Evolutionary conservation across 2,797 vertebrate species (phyloP), one percentile per base, ranked within the genome.

Genomic region (Gobionotothen gibberifrons): DNA sequence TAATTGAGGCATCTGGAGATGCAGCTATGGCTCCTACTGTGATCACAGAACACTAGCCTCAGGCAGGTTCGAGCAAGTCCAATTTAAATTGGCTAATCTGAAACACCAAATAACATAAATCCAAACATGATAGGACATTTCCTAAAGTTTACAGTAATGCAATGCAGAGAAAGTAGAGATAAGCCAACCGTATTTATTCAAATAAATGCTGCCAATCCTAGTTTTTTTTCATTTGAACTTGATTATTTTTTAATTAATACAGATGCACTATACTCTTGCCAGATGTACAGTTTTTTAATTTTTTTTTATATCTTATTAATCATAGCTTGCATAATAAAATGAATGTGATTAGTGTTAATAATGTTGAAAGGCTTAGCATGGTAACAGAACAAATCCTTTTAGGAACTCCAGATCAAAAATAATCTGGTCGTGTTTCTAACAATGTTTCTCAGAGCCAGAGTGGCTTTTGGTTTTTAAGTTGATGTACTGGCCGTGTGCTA

Each of bases 271-370:
- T 26, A 26, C 26, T 26, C 26, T 26, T 26, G 26, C 26, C 4
- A 26, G 26, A 26, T 26, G 26, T 26, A 26, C 4, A 26, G 26
- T 26, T 26, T 4, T 26, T 26, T 26, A n/a, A n/a, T 26, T 26
- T 26, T 1, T 26, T 26, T 26, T 26, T 26, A 26, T 26, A 26
- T 26, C 26, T 26, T 26, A 26, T 26, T 72, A 51, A 43, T 72
- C 17, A 68, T 71, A 52, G 56, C 32, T 77, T 66, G 39, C 61
- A 62, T 53, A 66, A 70, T 66, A 26, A 61, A 62, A 71, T 63
- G 12, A 74, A 47, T 74, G 17, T 74, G 47, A 63, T 43, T 54
- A 60, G 70, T 82, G 42, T 39, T 56, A 59, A 52, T 73, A 52
- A 77, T 58, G 62, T 63, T 52, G 26, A 32, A 5, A 63, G 57